phyloP scores from a whole-genome alignment of 1,140 invertebrate species.

The Muscidifurax raptorellus region DNA sequence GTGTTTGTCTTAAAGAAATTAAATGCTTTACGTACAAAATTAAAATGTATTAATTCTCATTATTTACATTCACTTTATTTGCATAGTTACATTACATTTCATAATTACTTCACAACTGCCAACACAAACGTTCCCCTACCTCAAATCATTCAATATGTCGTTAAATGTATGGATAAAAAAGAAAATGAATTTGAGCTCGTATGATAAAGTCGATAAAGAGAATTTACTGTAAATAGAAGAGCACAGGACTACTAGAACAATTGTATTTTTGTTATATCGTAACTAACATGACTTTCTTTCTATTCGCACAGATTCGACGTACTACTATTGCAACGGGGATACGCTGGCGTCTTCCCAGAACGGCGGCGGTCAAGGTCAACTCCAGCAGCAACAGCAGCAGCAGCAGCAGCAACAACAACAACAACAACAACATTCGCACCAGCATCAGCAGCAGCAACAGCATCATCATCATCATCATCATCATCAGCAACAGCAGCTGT shows the following conservation, averaged over 20 bases:
- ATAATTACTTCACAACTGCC: no score
- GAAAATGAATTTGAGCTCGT: no score
- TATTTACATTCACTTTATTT: no score
- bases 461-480: neutral
- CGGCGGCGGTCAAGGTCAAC: conserved; percentile 65
- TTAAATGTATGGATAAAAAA: no score
- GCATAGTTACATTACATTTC: no score
- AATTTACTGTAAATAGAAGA: neutral
- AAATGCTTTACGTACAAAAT: no score
- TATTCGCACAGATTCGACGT: conserved; percentile 77
- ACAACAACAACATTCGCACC: conserved; percentile 54
- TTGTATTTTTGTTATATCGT: neutral
- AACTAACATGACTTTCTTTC: no score
- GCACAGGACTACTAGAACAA: conserved; percentile 10
- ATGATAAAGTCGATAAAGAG: no score
- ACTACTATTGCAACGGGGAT: conserved; percentile 81
- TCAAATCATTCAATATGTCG: no score
- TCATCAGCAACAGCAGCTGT: neutral
- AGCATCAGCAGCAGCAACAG: conserved; percentile 50
- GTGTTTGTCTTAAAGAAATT: no score
- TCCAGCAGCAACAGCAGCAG: conserved; percentile 59
- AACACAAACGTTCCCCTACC: no score
- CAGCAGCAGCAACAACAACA: conserved; percentile 44
- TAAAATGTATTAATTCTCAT: no score
- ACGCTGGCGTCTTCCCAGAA: conserved; percentile 75